Evolutionary conservation across 2,888 invertebrate species (phyloP).

Genomic region (Polymixis lichenea): DNA sequence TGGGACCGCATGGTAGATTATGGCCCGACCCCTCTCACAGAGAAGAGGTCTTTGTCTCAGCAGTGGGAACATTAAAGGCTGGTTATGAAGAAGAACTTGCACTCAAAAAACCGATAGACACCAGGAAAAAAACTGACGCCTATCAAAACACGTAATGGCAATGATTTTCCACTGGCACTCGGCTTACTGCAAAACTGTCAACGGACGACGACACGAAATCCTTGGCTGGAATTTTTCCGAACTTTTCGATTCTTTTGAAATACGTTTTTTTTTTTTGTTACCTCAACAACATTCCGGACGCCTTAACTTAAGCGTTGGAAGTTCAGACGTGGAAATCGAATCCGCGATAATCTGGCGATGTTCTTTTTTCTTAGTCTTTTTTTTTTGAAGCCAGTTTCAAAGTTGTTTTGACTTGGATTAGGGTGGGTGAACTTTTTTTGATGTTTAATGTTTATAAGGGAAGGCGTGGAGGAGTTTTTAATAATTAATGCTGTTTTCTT

Average conservation of each 20-base stretch:
- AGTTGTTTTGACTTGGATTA: constrained; percentile 34
- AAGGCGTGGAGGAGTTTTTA: background rate
- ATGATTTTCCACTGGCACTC: constrained; percentile 67
- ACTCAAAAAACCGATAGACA: background rate
- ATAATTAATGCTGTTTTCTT: background rate
- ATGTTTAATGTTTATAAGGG: constrained; percentile 2
- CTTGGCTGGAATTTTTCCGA: constrained; percentile 70
- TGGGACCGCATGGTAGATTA: no score
- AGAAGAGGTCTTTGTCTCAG: no score
- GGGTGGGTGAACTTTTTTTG: constrained; percentile 8
- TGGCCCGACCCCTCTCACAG: no score
- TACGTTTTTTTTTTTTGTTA: constrained; percentile 64
- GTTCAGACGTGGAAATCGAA: constrained; percentile 55
- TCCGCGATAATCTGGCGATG: constrained; percentile 54
- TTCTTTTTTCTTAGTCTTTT: constrained; percentile 30
- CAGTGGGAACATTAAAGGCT: no score
- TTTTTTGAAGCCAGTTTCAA: constrained; percentile 11
- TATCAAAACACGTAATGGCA: constrained; percentile 68
- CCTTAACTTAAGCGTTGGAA: constrained; percentile 53
- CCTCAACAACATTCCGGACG: constrained; percentile 60
- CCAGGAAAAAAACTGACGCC: constrained; percentile 18
- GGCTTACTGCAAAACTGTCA: constrained; percentile 79
- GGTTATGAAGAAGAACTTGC: no score
- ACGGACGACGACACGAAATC: constrained; percentile 71
- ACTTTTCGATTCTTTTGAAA: constrained; percentile 70